These are phyloP conservation scores for Medauroidea extradentata DNA, from an alignment of 1,140 invertebrate species.

Conservation along the genomic window DNA sequence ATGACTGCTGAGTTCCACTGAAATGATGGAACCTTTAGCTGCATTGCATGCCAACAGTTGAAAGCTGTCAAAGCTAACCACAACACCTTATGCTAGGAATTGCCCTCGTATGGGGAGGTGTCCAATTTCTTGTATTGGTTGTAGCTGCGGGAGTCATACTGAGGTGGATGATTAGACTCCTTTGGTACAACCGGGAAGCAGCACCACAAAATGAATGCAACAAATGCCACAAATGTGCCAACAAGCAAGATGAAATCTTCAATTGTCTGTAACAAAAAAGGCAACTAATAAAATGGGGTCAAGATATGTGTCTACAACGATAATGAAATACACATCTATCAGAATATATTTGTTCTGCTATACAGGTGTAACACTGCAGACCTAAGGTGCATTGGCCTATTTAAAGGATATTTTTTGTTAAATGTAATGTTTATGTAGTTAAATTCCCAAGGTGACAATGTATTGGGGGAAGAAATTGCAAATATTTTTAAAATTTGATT, in stretches of 20 bases:
- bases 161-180: conserved; percentile 25
- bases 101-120: conserved; percentile 3
- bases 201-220: conserved; percentile 59
- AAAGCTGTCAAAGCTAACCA: neutral
- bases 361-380: no score
- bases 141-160: conserved; percentile 12
- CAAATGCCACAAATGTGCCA: conserved; percentile 57
- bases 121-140: conserved; percentile 13
- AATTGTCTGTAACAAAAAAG: conserved; percentile 49
- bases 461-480: no score
- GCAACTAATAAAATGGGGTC: no score
- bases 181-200: conserved; percentile 59
- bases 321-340: no score
- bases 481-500: no score
- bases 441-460: no score
- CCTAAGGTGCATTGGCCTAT: no score
- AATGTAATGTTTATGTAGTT: no score
- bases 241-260: conserved; percentile 58
- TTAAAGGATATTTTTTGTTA: no score
- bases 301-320: no score
- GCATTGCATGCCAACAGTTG: neutral
- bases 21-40: no score
- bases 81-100: conserved; percentile 10
- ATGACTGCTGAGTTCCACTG: neutral
- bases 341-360: no score